phyloP scores from a whole-genome alignment of 1,140 invertebrate genomes.

The Venturia canescens region DNA sequence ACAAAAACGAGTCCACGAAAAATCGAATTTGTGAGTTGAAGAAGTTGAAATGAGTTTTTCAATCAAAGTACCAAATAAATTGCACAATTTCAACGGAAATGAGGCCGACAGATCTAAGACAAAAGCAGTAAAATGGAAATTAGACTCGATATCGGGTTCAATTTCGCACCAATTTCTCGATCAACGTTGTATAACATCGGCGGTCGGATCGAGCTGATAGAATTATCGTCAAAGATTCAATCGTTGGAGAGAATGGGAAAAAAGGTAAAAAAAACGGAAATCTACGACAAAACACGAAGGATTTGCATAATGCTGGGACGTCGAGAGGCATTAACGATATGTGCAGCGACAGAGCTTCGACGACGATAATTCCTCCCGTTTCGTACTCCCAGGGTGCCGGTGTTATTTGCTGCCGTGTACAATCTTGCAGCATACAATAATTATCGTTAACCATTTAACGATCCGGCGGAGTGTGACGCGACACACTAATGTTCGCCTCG shows the following conservation, averaged over 20 bases:
- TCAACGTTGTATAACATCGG: constrained; percentile 38
- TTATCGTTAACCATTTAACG: constrained; percentile 44
- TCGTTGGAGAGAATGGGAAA: constrained; percentile 11
- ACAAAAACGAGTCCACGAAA: too few species aligned
- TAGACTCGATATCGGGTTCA: too few species aligned
- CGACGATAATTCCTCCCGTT: constrained; percentile 34
- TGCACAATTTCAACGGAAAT: too few species aligned
- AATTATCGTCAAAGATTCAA: constrained; percentile 40
- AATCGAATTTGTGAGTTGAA: too few species aligned
- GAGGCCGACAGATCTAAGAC: too few species aligned
- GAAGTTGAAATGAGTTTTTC: too few species aligned
- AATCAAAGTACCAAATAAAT: too few species aligned
- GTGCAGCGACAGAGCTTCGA: constrained; percentile 29
- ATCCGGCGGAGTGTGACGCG: constrained; percentile 40
- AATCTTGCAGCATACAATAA: constrained; percentile 42
- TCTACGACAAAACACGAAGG: constrained; percentile 36
- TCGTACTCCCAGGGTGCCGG: constrained; percentile 23
- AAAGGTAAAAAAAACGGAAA: background rate
- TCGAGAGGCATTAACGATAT: constrained; percentile 42
- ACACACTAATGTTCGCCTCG: constrained; percentile 31
- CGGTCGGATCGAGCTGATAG: constrained; percentile 34
- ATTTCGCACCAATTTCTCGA: background rate
- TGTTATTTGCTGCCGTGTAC: constrained; percentile 25
- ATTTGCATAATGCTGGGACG: constrained; percentile 38
- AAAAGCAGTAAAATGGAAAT: too few species aligned